Evolutionary conservation across 2,113 vertebrate species (phyloP), one percentile per base, ranked within the genome.

Genomic region (Channa maculata): DNA sequence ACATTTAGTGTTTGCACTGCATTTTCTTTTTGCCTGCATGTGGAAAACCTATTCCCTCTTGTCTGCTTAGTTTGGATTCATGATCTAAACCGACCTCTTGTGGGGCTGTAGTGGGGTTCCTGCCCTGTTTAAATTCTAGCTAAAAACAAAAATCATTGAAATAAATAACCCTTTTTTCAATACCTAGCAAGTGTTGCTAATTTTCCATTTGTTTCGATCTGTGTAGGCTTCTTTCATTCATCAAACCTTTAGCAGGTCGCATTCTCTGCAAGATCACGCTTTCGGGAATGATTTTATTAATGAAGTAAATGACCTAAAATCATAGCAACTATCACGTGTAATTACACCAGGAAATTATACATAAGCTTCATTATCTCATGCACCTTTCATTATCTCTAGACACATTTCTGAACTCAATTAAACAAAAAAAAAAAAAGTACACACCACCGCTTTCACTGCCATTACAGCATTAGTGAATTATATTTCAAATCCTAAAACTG

Each of bases 391-490:
- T 78, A 86, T 87, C 83, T 84, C 41, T 7, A 45, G 62, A 77
- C 83, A 48, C 73, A 81, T 60, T 83, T 70, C 74, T 83, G 65
- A 86, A 83, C 87, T 89, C 79, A 86, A 88, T 91, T 86, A 86
- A 83, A 79, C 62, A 43, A 46, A 74, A 24, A 75, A 74, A 24
- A 75, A 76, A 77, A 59, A 24, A 24, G 24, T 24, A 24, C 65
- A 78, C 57, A 48, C 9, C 45, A 14, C 33, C 0, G 34, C 72
- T 54, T 39, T 69, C 75, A 9, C 45, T 33, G 60, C 61, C 61
- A 48, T 65, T 81, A 80, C 83, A 80, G 14, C 65, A 58, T 36
- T 12, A 60, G 57, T 39, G 41, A 75, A 70, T 86, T 72, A 71
- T 71, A 80, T 73, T 71, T 64, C 14, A 7, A 58, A 77, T 83